phyloP scores from a whole-genome alignment of 1,140 invertebrate species.

The Geopemphigus sp. region DNA sequence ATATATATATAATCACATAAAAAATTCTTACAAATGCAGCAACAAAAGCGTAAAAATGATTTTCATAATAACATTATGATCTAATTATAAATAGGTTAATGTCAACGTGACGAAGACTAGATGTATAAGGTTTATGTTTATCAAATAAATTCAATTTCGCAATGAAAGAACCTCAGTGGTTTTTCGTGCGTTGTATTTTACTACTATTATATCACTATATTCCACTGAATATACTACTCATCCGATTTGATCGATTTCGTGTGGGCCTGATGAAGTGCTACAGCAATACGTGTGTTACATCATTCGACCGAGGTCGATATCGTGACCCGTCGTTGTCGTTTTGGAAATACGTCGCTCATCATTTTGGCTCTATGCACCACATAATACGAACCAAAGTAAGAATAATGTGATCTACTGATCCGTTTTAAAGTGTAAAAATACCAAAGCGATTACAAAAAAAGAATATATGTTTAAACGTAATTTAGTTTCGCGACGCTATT shows the following conservation, averaged over 20 bases:
- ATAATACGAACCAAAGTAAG: neutral
- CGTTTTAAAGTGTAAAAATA: neutral
- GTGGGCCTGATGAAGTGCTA: neutral
- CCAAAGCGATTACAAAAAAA: slow-evolving; percentile 1
- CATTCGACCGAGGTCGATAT: neutral
- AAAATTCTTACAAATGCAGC: neutral
- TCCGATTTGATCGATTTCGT: slow-evolving; percentile 26
- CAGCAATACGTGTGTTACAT: neutral
- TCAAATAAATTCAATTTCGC: neutral
- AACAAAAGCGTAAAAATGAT: neutral
- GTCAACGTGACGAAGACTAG: neutral
- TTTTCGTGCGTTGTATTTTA: neutral
- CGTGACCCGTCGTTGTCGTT: slow-evolving; percentile 8
- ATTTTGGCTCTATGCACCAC: neutral
- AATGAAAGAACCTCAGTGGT: neutral
- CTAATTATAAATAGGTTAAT: neutral
- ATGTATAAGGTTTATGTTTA: neutral
- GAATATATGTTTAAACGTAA: slow-evolving; percentile 17
- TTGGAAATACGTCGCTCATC: slow-evolving; percentile 4
- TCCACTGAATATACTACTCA: neutral
- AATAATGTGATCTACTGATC: neutral
- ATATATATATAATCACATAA: neutral
- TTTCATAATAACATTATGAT: neutral
- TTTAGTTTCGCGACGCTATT: slow-evolving; percentile 4
- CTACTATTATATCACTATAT: slow-evolving; percentile 17